These are phyloP conservation scores for Hypsibius dujardini DNA, from an alignment of 1,140 invertebrate genomes.

Conservation along the genomic window DNA sequence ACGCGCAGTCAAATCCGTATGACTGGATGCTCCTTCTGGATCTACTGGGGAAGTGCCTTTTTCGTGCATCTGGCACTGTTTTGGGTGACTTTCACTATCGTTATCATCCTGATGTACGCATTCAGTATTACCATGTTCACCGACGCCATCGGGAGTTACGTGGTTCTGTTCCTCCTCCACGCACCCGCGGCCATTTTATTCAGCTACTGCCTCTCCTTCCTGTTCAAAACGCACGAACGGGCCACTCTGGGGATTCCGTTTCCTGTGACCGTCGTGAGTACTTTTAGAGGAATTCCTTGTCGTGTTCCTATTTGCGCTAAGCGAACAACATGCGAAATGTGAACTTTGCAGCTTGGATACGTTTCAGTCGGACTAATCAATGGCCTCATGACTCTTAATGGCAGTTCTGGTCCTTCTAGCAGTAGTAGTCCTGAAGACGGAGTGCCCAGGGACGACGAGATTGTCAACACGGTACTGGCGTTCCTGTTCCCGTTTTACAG, in stretches of 20 bases:
- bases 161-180: slow-evolving; percentile 49
- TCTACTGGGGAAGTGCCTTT: slow-evolving; percentile 61
- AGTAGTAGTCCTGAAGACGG: too few relatives aligned
- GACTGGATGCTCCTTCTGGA: slow-evolving; percentile 53
- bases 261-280: slow-evolving; percentile 29
- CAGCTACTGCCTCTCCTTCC: slow-evolving; percentile 53
- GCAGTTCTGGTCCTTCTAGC: too few relatives aligned
- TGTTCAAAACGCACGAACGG: slow-evolving; percentile 61
- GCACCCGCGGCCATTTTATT: slow-evolving; percentile 56
- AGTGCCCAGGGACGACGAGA: too few relatives aligned
- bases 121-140: slow-evolving; percentile 29
- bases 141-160: slow-evolving; percentile 48
- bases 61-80: slow-evolving; percentile 39
- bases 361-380: too few relatives aligned
- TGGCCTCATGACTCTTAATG: too few relatives aligned
- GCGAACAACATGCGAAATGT: too few relatives aligned
- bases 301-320: too few relatives aligned
- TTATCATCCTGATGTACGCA: slow-evolving; percentile 21
- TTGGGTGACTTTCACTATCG: slow-evolving; percentile 44
- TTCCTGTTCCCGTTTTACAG: too few relatives aligned
- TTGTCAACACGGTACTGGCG: too few relatives aligned
- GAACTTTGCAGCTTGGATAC: too few relatives aligned
- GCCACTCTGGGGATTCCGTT: slow-evolving; percentile 38
- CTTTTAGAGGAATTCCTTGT: too few relatives aligned
- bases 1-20: slow-evolving; percentile 48